These are phyloP conservation scores for Lethrus apterus DNA, from an alignment of 1,140 invertebrate species.

Conservation along the genomic window DNA sequence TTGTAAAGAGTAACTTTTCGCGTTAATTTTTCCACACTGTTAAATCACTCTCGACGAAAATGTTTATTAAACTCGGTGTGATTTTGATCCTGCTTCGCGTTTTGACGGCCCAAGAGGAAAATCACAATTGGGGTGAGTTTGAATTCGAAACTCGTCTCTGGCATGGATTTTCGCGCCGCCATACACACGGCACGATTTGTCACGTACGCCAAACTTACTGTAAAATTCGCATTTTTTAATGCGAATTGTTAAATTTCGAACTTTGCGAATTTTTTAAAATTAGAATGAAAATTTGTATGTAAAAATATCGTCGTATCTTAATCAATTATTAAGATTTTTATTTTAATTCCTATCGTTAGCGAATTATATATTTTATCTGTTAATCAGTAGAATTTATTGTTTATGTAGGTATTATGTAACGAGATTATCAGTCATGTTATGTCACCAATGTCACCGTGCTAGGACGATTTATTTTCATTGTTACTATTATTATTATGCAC, in stretches of 20 bases:
- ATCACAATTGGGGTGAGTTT: slow-evolving; percentile 31
- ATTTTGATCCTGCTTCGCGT: slow-evolving; percentile 17
- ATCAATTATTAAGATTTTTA: no score
- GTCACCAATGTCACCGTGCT: no score
- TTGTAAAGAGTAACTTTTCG: not conserved
- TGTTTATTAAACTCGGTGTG: slow-evolving; percentile 27
- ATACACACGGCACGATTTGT: slow-evolving; percentile 4
- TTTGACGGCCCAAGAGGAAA: slow-evolving; percentile 11
- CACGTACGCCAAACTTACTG: slow-evolving; percentile 11
- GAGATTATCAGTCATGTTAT: no score
- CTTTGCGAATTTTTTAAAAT: not conserved
- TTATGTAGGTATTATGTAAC: no score
- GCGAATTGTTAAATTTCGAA: not conserved
- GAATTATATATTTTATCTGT: no score
- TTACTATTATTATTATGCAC: no score
- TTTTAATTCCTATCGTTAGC: no score
- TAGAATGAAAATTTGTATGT: no score
- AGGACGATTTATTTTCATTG: no score
- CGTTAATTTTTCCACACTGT: not conserved
- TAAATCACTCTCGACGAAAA: slow-evolving; percentile 17
- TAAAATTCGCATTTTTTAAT: not conserved
- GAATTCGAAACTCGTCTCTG: not conserved
- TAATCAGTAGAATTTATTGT: no score
- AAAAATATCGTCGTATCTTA: no score
- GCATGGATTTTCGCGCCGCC: not conserved